phyloP scores from a whole-genome alignment of 2,888 invertebrate genomes.

The Melolontha melolontha region DNA sequence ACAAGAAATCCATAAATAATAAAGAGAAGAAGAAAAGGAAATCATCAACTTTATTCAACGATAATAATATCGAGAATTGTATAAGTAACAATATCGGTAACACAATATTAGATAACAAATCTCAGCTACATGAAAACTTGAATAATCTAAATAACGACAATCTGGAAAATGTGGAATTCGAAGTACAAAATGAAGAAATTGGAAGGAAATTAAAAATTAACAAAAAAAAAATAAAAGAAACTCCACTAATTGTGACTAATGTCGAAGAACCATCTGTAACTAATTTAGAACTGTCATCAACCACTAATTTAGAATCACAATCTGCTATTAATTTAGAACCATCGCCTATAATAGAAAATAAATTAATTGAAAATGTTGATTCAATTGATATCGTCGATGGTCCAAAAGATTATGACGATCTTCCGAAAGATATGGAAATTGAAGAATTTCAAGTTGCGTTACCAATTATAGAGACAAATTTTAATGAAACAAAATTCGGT shows the following conservation, averaged over 20 bases:
- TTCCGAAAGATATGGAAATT: constrained; percentile 36
- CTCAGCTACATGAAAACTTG: background rate
- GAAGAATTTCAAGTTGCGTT: constrained; percentile 35
- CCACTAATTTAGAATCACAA: too few species aligned
- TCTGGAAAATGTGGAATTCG: constrained; percentile 23
- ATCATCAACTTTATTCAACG: background rate
- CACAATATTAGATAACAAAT: too few species aligned
- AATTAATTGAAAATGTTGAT: too few species aligned
- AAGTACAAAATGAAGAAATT: constrained; percentile 35
- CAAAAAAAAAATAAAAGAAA: constrained; percentile 27
- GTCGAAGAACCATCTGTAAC: too few species aligned
- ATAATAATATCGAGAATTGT: constrained; percentile 2
- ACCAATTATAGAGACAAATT: constrained; percentile 28
- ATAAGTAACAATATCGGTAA: too few species aligned
- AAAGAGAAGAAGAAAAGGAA: constrained; percentile 31
- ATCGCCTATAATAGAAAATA: too few species aligned
- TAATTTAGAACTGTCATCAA: too few species aligned
- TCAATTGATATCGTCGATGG: too few species aligned
- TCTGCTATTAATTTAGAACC: too few species aligned
- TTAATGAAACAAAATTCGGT: constrained; percentile 12
- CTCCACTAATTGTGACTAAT: background rate
- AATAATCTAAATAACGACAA: background rate
- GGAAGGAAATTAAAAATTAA: constrained; percentile 34
- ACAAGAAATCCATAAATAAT: constrained; percentile 15
- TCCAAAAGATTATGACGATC: constrained; percentile 23